A percentile compares a stretch with the other conserved stretches of the same genome.
phyloP scores from a whole-genome alignment of 2,888 invertebrate genomes.

The Cepaea hortensis region DNA sequence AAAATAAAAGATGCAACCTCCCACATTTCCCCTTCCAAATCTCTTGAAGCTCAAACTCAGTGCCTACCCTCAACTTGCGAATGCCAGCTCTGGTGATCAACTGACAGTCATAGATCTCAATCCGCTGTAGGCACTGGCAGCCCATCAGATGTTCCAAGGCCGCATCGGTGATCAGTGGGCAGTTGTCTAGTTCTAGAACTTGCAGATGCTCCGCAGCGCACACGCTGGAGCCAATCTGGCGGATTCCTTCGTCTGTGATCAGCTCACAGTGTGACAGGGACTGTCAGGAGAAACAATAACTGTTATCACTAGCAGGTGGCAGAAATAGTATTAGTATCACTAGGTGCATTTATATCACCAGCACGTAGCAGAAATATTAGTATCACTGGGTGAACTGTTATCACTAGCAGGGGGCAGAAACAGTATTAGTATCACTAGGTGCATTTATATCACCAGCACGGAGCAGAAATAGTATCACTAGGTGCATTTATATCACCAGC shows the following conservation, averaged over 20 bases:
- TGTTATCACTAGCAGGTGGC: no score
- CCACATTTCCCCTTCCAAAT: neutral
- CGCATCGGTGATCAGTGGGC: slow-evolving; percentile 96
- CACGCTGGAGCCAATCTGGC: slow-evolving; percentile 92
- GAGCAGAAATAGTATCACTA: no score
- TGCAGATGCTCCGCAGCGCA: slow-evolving; percentile 89
- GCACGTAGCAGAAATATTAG: neutral
- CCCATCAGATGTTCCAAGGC: slow-evolving; percentile 95
- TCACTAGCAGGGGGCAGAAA: no score
- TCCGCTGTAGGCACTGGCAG: slow-evolving; percentile 95
- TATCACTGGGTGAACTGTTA: neutral
- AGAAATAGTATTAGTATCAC: no score
- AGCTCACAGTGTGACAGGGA: slow-evolving; percentile 98
- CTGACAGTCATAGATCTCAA: slow-evolving; percentile 99
- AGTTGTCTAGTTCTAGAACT: slow-evolving; percentile 98
- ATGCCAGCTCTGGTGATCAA: slow-evolving; percentile 98
- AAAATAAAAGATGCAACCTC: neutral
- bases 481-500: neutral
- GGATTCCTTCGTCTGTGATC: slow-evolving; percentile 98
- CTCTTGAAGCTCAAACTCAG: no score
- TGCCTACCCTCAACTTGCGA: slow-evolving; percentile 90
- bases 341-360: neutral
- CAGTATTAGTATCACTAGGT: no score
- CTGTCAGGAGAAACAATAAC: slow-evolving; percentile 78
- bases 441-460: no score